phyloP scores from a whole-genome alignment of 2,888 invertebrate genomes.

The Cephus pygmeus region DNA sequence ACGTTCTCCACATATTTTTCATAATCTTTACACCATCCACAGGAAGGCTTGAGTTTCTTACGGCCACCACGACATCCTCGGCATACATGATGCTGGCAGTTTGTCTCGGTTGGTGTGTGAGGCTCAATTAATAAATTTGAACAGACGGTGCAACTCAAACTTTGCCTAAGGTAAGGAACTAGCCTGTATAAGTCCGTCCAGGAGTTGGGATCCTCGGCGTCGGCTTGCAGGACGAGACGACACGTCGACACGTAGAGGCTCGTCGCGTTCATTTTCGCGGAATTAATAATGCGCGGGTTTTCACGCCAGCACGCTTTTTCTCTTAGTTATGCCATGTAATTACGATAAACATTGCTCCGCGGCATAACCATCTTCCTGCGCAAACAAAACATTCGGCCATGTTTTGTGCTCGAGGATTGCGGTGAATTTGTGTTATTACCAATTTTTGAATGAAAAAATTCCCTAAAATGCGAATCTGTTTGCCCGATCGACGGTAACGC shows the following conservation, averaged over 20 bases:
- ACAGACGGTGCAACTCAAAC: slow-evolving; percentile 91
- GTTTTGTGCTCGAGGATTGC: slow-evolving; percentile 28
- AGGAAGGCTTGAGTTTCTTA: slow-evolving; percentile 86
- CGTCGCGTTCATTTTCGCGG: slow-evolving; percentile 77
- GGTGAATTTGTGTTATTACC: too few species aligned
- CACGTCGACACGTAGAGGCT: slow-evolving; percentile 86
- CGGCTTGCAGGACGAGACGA: slow-evolving; percentile 81
- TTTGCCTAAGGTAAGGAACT: slow-evolving; percentile 86
- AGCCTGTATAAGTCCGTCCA: slow-evolving; percentile 86
- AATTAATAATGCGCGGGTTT: slow-evolving; percentile 14
- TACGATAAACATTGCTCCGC: slow-evolving; percentile 40
- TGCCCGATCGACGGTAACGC: too few species aligned
- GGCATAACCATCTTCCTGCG: slow-evolving; percentile 49
- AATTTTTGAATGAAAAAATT: too few species aligned
- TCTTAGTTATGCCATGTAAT: background rate
- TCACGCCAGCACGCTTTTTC: too few species aligned
- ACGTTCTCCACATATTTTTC: slow-evolving; percentile 85
- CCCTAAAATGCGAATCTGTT: too few species aligned
- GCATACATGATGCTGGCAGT: slow-evolving; percentile 92
- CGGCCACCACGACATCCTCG: slow-evolving; percentile 84
- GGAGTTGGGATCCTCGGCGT: slow-evolving; percentile 76
- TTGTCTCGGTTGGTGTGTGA: slow-evolving; percentile 79
- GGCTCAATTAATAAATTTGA: slow-evolving; percentile 85
- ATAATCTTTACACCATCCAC: slow-evolving; percentile 87
- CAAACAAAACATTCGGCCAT: slow-evolving; percentile 61